Base-by-base conservation (phyloP, 2,888 invertebrate species). In the Gisinianus flammeolus region DNA sequence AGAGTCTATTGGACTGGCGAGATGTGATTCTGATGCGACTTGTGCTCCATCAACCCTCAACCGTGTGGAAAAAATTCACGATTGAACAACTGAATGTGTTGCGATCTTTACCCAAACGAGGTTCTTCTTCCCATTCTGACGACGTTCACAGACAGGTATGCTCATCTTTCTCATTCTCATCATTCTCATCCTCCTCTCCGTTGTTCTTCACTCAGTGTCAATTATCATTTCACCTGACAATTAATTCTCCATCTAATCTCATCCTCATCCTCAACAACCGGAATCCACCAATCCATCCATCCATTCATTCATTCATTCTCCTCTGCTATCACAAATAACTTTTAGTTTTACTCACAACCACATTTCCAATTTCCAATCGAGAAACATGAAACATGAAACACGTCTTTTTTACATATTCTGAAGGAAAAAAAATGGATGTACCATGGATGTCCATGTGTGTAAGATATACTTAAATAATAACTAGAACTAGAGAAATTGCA, bases 21-120 rank as follows among this genome's bases (percentile, higher is more conserved):
- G 85, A 86, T 72, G 85, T 87, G 28, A 74, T 85, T 24, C 84
- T 85, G 4, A 85, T 87, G 85, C 79, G 87, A 30, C 83, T 87
- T 19, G 85, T 87, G 4, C 83, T 87, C 52, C 85, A 87, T 44
- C 87, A 87, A 80, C 87, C 87, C 1, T 87, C 87, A 4, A 86
- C 87, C 10, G 85, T 86, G 12, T 87, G 87, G 87, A 85, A 85
- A 35, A 85, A 86, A 19, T 87, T 87, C 79, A 85, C 85, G 52
- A 81, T 87, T 10, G 87, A 87, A 78, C 87, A 87, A 80, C 82
- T 87, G 28, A 85, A 85, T 73, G 84, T 86, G 2, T 86, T 81
- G 76, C 78, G 81, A 26, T 79, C 81, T 77, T 79, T 84, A 67
- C 83, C 84, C 12, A 82, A 82, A 79, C 78, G 82, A 31, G 82